phyloP scores from a whole-genome alignment of 53 echinoderm and acorn worm species.

The Temnopleurus reevesii region DNA sequence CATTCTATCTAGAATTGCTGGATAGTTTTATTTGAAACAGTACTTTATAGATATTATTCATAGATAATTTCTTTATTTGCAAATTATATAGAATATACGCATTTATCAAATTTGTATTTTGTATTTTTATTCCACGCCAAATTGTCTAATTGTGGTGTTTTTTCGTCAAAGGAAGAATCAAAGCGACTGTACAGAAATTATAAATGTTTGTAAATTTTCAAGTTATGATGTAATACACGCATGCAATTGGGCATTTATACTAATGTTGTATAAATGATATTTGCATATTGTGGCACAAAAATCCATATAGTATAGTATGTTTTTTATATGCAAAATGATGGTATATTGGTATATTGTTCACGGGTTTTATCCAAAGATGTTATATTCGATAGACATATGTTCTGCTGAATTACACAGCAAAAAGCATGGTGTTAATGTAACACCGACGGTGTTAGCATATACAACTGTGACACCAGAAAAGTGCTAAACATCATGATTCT shows the following conservation, averaged over 20 bases:
- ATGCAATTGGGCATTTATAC: constrained; percentile 31
- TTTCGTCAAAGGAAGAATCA: background rate
- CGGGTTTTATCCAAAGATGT: constrained; percentile 41
- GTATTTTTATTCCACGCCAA: constrained; percentile 33
- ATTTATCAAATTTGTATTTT: constrained; percentile 2
- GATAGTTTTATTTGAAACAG: constrained; percentile 18
- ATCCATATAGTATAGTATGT: constrained; percentile 15
- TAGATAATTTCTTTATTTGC: constrained; percentile 16
- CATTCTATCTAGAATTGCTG: background rate
- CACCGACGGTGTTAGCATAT: too few species aligned
- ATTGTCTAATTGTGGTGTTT: background rate
- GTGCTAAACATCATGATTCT: too few species aligned
- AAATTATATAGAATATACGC: background rate
- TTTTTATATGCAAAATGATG: constrained; percentile 27
- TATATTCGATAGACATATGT: background rate
- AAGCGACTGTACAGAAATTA: constrained; percentile 29
- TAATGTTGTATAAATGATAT: background rate
- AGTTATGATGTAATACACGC: background rate
- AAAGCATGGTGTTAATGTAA: too few species aligned
- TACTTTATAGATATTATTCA: constrained; percentile 13
- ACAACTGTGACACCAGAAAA: too few species aligned
- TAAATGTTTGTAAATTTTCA: constrained; percentile 45
- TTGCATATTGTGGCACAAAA: background rate
- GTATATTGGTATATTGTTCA: constrained; percentile 45
- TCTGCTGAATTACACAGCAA: constrained; percentile 1